A percentile compares a stretch with the other conserved stretches of the same genome.
These are phyloP conservation scores for Drosophila austrosaltans DNA, from an alignment of 2,888 invertebrate species.

Conservation along the genomic window DNA sequence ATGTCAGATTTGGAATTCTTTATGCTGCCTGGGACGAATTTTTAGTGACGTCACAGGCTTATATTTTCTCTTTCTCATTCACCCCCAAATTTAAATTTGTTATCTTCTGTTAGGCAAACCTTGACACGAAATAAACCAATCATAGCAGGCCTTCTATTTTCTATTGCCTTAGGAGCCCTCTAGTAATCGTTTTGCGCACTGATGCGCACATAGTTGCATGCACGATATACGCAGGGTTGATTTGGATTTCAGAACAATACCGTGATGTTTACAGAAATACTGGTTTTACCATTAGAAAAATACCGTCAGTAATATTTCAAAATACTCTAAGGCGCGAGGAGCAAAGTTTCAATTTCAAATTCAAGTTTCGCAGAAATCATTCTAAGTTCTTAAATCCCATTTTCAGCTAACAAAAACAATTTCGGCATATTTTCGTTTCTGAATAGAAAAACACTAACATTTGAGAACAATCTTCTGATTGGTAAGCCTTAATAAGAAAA, in stretches of 20 bases:
- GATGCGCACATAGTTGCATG: constrained; percentile 46
- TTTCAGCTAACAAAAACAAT: no score
- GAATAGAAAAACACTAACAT: no score
- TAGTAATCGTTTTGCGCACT: constrained; percentile 61
- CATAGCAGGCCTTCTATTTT: constrained; percentile 68
- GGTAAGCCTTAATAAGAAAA: no score
- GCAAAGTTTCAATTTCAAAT: no score
- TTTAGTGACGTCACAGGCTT: background rate
- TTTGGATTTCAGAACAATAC: constrained; percentile 29
- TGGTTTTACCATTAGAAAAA: background rate
- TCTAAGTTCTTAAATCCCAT: no score
- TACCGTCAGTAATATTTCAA: background rate
- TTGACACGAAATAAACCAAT: constrained; percentile 53
- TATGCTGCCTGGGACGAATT: background rate
- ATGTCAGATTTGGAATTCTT: background rate
- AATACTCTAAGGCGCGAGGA: background rate
- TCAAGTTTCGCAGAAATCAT: no score
- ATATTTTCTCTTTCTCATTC: background rate
- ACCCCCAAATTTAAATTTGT: background rate
- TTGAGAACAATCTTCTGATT: no score
- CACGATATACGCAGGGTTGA: constrained; percentile 39
- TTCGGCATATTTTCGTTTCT: no score
- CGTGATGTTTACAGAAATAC: background rate
- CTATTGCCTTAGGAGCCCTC: constrained; percentile 58
- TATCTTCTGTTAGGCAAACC: background rate